phyloP scores from a whole-genome alignment of 2,888 invertebrate species.

The Tachystola acroxantha region DNA sequence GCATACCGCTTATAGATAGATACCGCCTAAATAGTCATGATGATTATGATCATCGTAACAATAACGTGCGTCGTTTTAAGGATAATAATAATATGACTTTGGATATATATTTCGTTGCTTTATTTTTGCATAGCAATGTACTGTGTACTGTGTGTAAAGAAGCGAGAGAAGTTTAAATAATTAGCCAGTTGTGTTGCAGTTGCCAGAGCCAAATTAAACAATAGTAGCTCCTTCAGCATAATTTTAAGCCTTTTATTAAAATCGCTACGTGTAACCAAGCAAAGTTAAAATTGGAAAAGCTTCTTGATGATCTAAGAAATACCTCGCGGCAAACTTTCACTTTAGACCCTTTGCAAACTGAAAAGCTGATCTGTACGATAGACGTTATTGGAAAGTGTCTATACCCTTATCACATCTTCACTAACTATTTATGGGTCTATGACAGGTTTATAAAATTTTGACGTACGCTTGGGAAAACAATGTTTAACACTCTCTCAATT shows the following conservation, averaged over 20 bases:
- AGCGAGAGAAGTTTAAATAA: too few species aligned
- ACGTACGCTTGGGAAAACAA: not conserved
- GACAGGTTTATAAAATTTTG: conserved; percentile 22
- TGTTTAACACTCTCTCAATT: too few species aligned
- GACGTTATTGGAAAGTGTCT: conserved; percentile 53
- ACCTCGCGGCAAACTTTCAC: conserved; percentile 60
- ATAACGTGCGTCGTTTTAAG: too few species aligned
- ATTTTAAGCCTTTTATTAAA: conserved; percentile 22
- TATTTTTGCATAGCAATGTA: too few species aligned
- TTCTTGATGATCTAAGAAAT: conserved; percentile 66
- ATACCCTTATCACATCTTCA: conserved; percentile 50
- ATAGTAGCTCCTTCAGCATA: not conserved
- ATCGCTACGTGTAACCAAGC: conserved; percentile 48
- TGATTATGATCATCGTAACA: too few species aligned
- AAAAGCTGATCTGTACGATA: conserved; percentile 58
- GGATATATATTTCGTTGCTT: too few species aligned
- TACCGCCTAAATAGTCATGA: too few species aligned
- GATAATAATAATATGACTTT: too few species aligned
- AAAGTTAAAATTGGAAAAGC: conserved; percentile 72
- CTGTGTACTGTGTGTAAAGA: too few species aligned
- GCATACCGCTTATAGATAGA: too few species aligned
- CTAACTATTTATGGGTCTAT: conserved; percentile 27
- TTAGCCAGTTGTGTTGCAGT: too few species aligned
- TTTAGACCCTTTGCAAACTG: conserved; percentile 61
- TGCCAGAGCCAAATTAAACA: not conserved